A percentile compares a stretch with the other conserved stretches of the same genome.
phyloP scores from a whole-genome alignment of 2,113 vertebrate genomes.

The Indicator indicator region DNA sequence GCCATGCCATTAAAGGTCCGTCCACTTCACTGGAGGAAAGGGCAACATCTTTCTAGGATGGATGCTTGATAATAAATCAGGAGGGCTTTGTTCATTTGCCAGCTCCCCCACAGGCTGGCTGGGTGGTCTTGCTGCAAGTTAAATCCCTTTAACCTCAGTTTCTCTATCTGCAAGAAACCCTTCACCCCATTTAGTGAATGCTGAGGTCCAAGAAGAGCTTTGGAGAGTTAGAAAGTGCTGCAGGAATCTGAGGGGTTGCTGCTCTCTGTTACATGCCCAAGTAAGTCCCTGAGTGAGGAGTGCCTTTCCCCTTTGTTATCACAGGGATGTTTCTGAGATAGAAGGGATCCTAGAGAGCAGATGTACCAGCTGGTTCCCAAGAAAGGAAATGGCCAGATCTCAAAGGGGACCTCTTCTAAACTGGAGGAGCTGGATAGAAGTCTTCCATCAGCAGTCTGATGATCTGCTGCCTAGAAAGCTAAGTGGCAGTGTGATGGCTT shows the following conservation, averaged over 20 bases:
- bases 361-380: not conserved
- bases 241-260: not conserved
- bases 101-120: constrained; percentile 40
- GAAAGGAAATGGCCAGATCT: not conserved
- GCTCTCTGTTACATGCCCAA: not conserved
- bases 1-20: not conserved
- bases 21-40: not conserved
- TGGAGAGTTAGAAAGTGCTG: not conserved
- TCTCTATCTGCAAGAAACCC: not conserved
- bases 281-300: not conserved
- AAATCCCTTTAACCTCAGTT: not conserved
- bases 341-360: not conserved
- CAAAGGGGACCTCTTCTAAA: not conserved
- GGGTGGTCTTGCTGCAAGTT: not conserved
- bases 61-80: constrained; percentile 43
- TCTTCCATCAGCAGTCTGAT: not conserved
- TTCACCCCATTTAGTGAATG: not conserved
- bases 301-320: not conserved
- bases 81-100: constrained; percentile 53
- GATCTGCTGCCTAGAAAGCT: not conserved
- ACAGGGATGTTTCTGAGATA: not conserved
- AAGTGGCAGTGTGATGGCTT: no score
- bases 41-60: constrained; percentile 5
- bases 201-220: not conserved
- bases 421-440: not conserved